Conservation (phyloP, 2,113 vertebrate genomes). For the Terrapene triunguis region DNA sequence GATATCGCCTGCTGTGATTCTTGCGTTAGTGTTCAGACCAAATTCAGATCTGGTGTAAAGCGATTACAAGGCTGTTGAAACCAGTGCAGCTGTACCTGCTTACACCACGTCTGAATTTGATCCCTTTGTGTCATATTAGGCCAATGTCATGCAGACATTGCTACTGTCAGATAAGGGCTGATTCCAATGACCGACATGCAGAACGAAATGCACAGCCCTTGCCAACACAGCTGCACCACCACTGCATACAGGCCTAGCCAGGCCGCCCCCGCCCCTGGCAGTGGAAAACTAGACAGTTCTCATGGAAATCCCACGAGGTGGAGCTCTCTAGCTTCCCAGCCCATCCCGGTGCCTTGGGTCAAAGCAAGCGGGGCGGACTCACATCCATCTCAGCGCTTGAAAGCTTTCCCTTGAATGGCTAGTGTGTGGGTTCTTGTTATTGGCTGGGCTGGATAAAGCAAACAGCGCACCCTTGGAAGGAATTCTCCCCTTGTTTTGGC, state of each 20-base stretch:
- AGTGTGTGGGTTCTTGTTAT: neutral
- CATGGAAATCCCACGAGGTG: neutral
- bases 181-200: neutral
- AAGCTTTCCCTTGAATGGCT: neutral
- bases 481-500: neutral
- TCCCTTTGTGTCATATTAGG: neutral
- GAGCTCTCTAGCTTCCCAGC: neutral
- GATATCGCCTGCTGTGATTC: neutral
- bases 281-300: too few species aligned
- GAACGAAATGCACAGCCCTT: neutral
- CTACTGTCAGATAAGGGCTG: neutral
- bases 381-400: neutral
- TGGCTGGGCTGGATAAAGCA: neutral
- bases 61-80: neutral
- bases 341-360: neutral
- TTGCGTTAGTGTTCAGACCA: neutral
- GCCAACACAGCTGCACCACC: neutral
- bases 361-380: neutral
- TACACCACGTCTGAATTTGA: fast-evolving
- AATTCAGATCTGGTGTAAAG: neutral
- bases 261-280: fast-evolving
- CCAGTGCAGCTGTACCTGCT: neutral
- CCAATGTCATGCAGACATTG: fast-evolving
- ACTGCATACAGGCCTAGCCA: neutral
- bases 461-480: neutral